Evolutionary conservation across 2,888 invertebrate species (phyloP).

Genomic region (Calliscelio sp.): DNA sequence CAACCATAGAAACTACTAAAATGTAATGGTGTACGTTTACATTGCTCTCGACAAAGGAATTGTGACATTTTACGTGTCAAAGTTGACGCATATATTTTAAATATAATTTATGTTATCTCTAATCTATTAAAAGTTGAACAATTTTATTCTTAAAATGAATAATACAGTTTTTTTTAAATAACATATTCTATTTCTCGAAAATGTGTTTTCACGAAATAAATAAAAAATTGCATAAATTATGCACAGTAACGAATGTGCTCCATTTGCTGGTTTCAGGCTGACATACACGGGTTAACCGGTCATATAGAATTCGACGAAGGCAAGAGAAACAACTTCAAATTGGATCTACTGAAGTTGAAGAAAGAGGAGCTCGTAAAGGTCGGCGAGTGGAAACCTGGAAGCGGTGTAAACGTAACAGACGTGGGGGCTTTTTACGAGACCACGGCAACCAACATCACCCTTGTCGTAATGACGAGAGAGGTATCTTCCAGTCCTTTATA

Average conservation of each 20-base stretch:
- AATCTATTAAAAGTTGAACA: too few relatives aligned
- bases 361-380: conserved; percentile 93
- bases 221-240: not conserved
- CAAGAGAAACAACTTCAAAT: conserved; percentile 92
- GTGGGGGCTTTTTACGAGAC: conserved; percentile 94
- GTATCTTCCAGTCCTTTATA: conserved; percentile 85
- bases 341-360: conserved; percentile 93
- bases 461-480: conserved; percentile 96
- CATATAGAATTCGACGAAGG: conserved; percentile 95
- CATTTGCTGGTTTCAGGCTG: conserved; percentile 87
- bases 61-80: too few relatives aligned
- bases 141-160: too few relatives aligned
- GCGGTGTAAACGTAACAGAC: conserved; percentile 93
- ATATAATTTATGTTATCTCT: too few relatives aligned
- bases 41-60: not conserved
- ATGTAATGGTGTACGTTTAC: conserved; percentile 3
- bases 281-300: conserved; percentile 95
- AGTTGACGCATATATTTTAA: too few relatives aligned
- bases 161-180: too few relatives aligned
- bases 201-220: not conserved
- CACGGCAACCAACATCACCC: conserved; percentile 93
- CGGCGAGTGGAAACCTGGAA: conserved; percentile 92
- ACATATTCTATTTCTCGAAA: not conserved
- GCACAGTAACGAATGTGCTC: not conserved
- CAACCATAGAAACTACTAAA: conserved; percentile 5